Percentiles rank a stretch among this genome's conserved stretches.
Conservation (phyloP, 23 tunicate species). For the Halocynthia aurantium region DNA sequence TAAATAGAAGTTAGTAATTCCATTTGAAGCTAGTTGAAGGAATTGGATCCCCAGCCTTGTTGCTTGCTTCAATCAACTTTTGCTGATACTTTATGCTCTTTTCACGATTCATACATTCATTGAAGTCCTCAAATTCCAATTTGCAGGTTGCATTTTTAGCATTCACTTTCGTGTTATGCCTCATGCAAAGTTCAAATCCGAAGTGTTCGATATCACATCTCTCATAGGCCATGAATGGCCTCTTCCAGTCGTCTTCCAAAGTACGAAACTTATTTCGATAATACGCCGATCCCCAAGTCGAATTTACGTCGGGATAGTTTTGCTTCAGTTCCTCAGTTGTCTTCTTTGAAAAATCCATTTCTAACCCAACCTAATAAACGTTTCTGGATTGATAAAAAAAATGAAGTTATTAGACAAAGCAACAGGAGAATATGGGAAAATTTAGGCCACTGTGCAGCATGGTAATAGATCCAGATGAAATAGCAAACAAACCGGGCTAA, state of each 20-base stretch:
- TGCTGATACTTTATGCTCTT: conserved; percentile 1
- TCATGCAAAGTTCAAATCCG: conserved; percentile 7
- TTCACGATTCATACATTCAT: conserved; percentile 1
- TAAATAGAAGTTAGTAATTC: conserved; percentile 1
- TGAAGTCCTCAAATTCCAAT: conserved; percentile 1
- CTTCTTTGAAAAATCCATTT: too few relatives aligned
- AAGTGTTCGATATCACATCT: conserved; percentile 14
- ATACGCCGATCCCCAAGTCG: too few relatives aligned
- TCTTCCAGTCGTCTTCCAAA: conserved; percentile 5
- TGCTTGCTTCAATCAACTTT: conserved; percentile 9
- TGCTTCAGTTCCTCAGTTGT: too few relatives aligned
- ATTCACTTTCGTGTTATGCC: conserved; percentile 1
- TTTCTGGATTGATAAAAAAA: too few relatives aligned
- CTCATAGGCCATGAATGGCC: background rate
- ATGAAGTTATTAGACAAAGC: too few relatives aligned
- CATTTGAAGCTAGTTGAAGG: conserved; percentile 19
- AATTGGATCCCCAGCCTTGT: background rate
- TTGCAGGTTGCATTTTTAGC: background rate
- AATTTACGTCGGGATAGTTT: too few relatives aligned
- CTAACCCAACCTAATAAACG: too few relatives aligned
- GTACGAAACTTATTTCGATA: too few relatives aligned
- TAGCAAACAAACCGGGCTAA: too few relatives aligned
- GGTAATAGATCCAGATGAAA: too few relatives aligned
- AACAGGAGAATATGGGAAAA: too few relatives aligned
- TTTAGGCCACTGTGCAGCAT: too few relatives aligned